Evolutionary conservation across 2,113 vertebrate species (phyloP).

Genomic region (Ancistrus triradiatus): DNA sequence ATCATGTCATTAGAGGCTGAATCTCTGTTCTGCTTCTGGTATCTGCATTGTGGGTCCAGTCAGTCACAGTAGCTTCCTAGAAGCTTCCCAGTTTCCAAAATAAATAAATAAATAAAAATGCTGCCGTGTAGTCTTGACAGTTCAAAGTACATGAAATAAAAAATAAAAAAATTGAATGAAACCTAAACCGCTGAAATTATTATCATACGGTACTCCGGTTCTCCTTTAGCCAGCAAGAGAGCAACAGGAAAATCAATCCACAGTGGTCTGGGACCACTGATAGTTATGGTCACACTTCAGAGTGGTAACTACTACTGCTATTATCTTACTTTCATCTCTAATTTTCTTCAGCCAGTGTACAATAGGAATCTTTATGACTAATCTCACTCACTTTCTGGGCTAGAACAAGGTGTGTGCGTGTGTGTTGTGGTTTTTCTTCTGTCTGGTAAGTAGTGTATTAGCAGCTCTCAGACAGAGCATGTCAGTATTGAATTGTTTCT

Average conservation of each 20-base stretch:
- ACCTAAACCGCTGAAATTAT: too few species aligned
- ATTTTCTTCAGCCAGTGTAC: conserved; percentile 67
- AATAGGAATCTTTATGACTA: conserved; percentile 71
- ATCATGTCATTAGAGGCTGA: too few species aligned
- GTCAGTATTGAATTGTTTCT: conserved; percentile 67
- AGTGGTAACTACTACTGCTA: conserved; percentile 79
- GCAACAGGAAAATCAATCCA: conserved; percentile 64
- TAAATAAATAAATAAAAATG: too few species aligned
- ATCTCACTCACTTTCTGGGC: conserved; percentile 70
- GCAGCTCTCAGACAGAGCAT: conserved; percentile 54
- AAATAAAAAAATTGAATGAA: too few species aligned
- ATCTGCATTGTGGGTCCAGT: too few species aligned
- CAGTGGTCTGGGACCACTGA: conserved; percentile 65
- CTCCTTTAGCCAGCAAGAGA: conserved; percentile 72
- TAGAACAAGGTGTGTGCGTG: conserved; percentile 44
- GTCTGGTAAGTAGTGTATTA: conserved; percentile 50
- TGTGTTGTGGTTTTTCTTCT: too few species aligned
- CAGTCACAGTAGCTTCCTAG: too few species aligned
- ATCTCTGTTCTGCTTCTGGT: too few species aligned
- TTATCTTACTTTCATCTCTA: conserved; percentile 68
- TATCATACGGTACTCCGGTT: too few species aligned
- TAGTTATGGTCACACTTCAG: conserved; percentile 78
- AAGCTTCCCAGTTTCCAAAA: too few species aligned
- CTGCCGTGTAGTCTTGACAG: too few species aligned
- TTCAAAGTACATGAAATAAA: too few species aligned